phyloP scores from a whole-genome alignment of 2,888 invertebrate genomes.

The Pasiphila rectangulata region DNA sequence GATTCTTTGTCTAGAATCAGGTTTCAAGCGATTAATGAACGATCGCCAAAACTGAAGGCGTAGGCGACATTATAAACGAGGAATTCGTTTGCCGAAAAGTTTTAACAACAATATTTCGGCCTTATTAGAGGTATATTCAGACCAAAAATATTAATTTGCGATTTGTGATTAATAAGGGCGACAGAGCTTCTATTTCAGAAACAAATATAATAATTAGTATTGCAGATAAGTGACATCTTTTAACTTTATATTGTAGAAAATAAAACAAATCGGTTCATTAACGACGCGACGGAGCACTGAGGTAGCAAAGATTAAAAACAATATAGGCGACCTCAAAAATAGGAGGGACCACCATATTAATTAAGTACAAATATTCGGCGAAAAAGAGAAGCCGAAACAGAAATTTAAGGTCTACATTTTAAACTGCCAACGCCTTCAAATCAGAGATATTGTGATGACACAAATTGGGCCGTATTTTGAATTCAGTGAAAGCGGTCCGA shows the following conservation, averaged over 20 bases:
- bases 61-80: slow-evolving; percentile 19
- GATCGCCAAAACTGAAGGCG: slow-evolving; percentile 19
- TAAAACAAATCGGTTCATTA: no score
- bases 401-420: background rate
- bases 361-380: background rate
- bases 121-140: no score
- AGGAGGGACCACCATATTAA: no score
- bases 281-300: no score
- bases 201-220: no score
- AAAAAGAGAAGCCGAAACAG: background rate
- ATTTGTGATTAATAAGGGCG: no score
- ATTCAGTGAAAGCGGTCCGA: slow-evolving; percentile 14
- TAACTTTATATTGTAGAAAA: no score
- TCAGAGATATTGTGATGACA: slow-evolving; percentile 20
- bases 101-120: background rate
- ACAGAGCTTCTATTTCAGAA: no score
- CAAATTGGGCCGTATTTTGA: slow-evolving; percentile 15
- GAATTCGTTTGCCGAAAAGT: slow-evolving; percentile 8
- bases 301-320: no score
- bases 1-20: slow-evolving; percentile 15
- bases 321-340: no score
- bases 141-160: no score
- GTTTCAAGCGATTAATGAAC: slow-evolving; percentile 18
- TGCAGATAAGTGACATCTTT: no score
- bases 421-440: slow-evolving; percentile 11